Evolutionary conservation across 2,888 invertebrate species (phyloP).

Genomic region (Onthophagus sagittarius): DNA sequence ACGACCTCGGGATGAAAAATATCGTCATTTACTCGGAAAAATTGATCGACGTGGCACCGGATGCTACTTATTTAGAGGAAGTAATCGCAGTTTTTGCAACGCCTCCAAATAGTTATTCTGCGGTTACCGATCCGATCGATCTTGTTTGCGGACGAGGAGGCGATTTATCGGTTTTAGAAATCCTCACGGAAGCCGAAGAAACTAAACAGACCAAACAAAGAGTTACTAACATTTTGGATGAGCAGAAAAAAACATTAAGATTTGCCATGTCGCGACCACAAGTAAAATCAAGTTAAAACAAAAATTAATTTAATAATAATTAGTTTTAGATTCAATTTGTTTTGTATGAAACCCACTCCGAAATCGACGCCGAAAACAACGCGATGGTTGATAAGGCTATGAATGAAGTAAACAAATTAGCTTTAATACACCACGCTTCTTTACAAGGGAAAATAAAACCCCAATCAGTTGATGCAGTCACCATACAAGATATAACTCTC

Average conservation of each 20-base stretch:
- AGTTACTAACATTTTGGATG: constrained; percentile 65
- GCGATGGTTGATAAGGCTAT: constrained; percentile 68
- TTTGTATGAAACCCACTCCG: constrained; percentile 78
- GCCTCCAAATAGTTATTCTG: constrained; percentile 78
- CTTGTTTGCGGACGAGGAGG: constrained; percentile 74
- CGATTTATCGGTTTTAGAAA: constrained; percentile 71
- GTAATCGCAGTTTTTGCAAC: constrained; percentile 67
- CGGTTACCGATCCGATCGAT: constrained; percentile 75
- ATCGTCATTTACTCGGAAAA: constrained; percentile 51
- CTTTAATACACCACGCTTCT: constrained; percentile 63
- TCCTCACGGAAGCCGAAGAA: constrained; percentile 65
- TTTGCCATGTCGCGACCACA: constrained; percentile 76
- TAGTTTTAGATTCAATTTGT: constrained; percentile 66
- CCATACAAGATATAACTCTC: neutral
- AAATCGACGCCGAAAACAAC: constrained; percentile 69
- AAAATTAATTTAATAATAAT: neutral
- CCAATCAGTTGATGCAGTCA: constrained; percentile 8
- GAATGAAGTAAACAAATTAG: constrained; percentile 66
- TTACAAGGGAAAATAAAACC: constrained; percentile 40
- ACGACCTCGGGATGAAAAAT: constrained; percentile 63
- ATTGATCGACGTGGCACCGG: constrained; percentile 51
- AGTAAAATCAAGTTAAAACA: constrained; percentile 43
- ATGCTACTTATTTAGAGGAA: constrained; percentile 55
- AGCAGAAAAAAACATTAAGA: constrained; percentile 70
- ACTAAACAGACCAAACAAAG: constrained; percentile 58